Percentiles rank a stretch among this genome's conserved stretches.
Evolutionary conservation across 2,888 invertebrate genomes (phyloP).

Genomic region (Plagodis pulveraria): DNA sequence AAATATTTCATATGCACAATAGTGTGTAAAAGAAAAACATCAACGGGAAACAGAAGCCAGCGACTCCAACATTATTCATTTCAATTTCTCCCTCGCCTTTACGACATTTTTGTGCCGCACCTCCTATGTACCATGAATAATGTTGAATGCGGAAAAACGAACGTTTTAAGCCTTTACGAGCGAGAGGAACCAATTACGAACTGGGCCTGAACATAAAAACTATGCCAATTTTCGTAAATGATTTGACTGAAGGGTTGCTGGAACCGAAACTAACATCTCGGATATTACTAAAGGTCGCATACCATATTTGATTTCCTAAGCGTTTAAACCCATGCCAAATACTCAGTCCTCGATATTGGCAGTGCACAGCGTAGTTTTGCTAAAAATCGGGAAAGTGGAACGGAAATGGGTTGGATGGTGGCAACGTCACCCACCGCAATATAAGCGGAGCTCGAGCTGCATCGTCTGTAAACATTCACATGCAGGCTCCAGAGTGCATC

Average conservation of each 20-base stretch:
- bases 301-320: conserved; percentile 40
- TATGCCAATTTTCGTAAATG: conserved; percentile 21
- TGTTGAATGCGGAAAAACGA: conserved; percentile 5
- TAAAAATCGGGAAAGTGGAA: conserved; percentile 65
- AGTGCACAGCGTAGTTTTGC: conserved; percentile 56
- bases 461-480: conserved; percentile 56
- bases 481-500: conserved; percentile 52
- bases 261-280: conserved; percentile 13
- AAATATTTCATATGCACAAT: conserved; percentile 11
- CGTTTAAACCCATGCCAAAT: conserved; percentile 55
- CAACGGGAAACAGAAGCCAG: conserved; percentile 15
- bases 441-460: conserved; percentile 46
- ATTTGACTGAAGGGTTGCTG: conserved; percentile 22
- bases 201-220: conserved; percentile 14
- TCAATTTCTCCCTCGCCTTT: conserved; percentile 23
- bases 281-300: conserved; percentile 43
- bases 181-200: conserved; percentile 6
- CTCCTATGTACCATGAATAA: conserved; percentile 19
- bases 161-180: conserved; percentile 4
- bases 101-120: conserved; percentile 20
- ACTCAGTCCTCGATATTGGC: conserved; percentile 60
- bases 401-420: conserved; percentile 55
- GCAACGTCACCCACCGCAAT: conserved; percentile 61
- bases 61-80: conserved; percentile 20
- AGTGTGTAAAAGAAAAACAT: conserved; percentile 17